Evolutionary conservation across 2,888 invertebrate species (phyloP).

Genomic region (Pimpla rufipes): DNA sequence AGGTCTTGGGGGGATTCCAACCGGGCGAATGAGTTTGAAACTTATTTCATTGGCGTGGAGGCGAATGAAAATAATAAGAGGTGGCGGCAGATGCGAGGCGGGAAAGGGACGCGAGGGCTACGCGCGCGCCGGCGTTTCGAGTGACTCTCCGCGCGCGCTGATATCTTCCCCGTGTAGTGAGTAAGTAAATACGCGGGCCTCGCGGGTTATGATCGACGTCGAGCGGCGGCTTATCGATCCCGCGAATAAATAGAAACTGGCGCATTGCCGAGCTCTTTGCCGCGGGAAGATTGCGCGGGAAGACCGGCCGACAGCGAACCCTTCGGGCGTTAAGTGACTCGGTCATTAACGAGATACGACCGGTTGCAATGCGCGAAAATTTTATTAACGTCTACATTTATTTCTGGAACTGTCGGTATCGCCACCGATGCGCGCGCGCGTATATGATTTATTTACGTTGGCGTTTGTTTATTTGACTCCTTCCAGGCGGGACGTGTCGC

Average conservation of each 20-base stretch:
- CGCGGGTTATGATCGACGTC: background rate
- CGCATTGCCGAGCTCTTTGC: conserved; percentile 25
- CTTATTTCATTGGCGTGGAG: background rate
- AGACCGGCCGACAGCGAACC: background rate
- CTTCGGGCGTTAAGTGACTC: background rate
- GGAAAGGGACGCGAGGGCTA: background rate
- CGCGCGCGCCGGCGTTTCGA: background rate
- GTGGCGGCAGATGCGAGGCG: background rate
- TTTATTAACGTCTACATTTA: background rate
- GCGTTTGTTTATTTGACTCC: background rate
- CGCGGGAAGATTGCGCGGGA: background rate
- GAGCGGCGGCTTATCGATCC: conserved; percentile 15
- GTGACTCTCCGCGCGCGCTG: background rate
- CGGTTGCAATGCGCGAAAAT: background rate
- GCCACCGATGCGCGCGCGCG: background rate
- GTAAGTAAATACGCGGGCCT: background rate
- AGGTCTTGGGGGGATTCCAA: conserved; percentile 8
- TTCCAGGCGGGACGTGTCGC: too few relatives aligned
- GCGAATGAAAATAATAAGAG: conserved; percentile 1
- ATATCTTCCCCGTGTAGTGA: background rate
- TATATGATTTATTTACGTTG: background rate
- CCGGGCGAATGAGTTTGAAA: background rate
- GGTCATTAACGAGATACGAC: conserved; percentile 8
- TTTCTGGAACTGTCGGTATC: background rate
- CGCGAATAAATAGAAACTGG: conserved; percentile 32